phyloP scores from a whole-genome alignment of 2,888 invertebrate genomes.

The Linnaemya tessellans region DNA sequence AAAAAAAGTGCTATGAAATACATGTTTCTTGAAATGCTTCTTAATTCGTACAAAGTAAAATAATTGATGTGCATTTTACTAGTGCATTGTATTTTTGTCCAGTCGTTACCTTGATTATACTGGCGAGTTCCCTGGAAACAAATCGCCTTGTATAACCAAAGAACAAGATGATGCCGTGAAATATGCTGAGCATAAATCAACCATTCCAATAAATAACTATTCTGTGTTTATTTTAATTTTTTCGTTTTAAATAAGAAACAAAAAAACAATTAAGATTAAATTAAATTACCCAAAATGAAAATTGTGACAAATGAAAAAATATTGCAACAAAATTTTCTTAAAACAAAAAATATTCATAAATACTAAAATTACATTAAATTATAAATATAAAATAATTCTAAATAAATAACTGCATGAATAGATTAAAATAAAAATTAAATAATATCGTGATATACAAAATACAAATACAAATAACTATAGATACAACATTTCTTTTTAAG shows the following conservation, averaged over 20 bases:
- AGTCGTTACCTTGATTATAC: conserved; percentile 82
- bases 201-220: conserved; percentile 29
- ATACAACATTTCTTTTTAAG: conserved; percentile 56
- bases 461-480: conserved; percentile 59
- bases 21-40: not conserved
- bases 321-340: conserved; percentile 55
- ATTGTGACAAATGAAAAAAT: conserved; percentile 25
- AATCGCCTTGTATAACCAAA: conserved; percentile 78
- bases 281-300: conserved; percentile 45
- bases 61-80: conserved; percentile 33
- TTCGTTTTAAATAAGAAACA: conserved; percentile 1
- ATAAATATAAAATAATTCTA: conserved; percentile 14
- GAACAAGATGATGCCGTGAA: conserved; percentile 78
- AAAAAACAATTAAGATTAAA: conserved; percentile 31
- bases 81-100: conserved; percentile 61
- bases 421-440: conserved; percentile 58
- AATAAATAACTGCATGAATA: conserved; percentile 59
- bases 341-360: conserved; percentile 8
- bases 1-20: conserved; percentile 22
- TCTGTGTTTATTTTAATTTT: not conserved
- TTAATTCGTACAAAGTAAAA: not conserved
- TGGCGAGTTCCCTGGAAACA: not conserved
- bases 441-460: conserved; percentile 61
- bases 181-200: conserved; percentile 48
- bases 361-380: conserved; percentile 32